Evolutionary conservation across 2,888 invertebrate genomes (phyloP), one percentile per base, ranked within the genome.

Genomic region (Branchellion lobata): DNA sequence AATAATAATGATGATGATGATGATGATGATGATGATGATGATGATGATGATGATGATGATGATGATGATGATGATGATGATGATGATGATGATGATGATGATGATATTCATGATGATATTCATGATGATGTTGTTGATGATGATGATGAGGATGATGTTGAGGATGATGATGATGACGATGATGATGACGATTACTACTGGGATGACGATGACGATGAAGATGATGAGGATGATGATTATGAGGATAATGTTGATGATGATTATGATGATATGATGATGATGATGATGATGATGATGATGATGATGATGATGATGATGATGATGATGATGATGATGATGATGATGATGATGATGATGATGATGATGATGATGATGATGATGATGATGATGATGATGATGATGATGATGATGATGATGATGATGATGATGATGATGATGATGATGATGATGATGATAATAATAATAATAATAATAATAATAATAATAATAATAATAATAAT

Each of bases 391-490:
- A 11, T 11, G 65, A 65, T 65, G 65, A 65, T 65, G 65, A 65
- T 65, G 65, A 65, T 65, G 65, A 11, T 11, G 65, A 65, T 65
- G 65, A 65, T 65, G 65, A 65, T 65, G 65, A 65, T 65, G 65
- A 11, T 11, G 65, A 65, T 65, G 65, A 65, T 65, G 65, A 65
- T 65, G 65, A 65, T 65, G 65, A 11, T 11, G 65, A 65, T 65
- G 65, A 65, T 65, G 65, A 65, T 65, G 65, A 65, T 65, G 65
- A 65, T 33, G 72, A 72, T 72, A 29, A 72, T 65, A 76, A 77
- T 65, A 76, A 61, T 34, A 76, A 77, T 77, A 76, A 77, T 34
- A 76, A 80, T n/a, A n/a, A n/a, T n/a, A n/a, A n/a, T n/a, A n/a
- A n/a, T n/a, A n/a, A n/a, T n/a, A n/a, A n/a, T n/a, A n/a, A n/a